A percentile compares a stretch with the other conserved stretches of the same genome.
Evolutionary conservation across 1,140 invertebrate genomes (phyloP).

Genomic region (Diachasmimorpha longicaudata): DNA sequence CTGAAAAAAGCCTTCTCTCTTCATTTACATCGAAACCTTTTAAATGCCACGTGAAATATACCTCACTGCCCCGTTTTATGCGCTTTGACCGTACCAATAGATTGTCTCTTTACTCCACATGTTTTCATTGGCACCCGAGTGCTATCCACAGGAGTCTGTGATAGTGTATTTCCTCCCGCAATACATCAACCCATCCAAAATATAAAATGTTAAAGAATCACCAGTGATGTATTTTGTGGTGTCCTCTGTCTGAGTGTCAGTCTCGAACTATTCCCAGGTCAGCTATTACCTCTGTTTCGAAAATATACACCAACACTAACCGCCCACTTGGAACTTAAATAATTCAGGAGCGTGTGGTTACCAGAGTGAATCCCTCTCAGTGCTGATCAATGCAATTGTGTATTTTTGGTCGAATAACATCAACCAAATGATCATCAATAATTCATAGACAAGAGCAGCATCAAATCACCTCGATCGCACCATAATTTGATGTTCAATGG

Average conservation of each 20-base stretch:
- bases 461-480: neutral
- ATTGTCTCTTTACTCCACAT: neutral
- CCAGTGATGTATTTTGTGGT: neutral
- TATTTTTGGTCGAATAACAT: neutral
- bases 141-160: neutral
- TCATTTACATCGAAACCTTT: neutral
- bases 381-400: neutral
- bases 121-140: neutral
- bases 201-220: neutral
- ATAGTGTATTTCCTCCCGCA: neutral
- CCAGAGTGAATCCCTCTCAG: neutral
- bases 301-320: constrained; percentile 40
- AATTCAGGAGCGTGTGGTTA: constrained; percentile 31
- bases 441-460: too few relatives aligned
- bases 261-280: constrained; percentile 34
- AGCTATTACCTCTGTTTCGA: constrained; percentile 45
- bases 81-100: neutral
- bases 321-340: constrained; percentile 26
- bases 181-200: neutral
- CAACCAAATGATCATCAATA: too few relatives aligned
- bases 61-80: neutral
- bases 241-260: constrained; percentile 18
- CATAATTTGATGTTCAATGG: neutral
- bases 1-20: neutral
- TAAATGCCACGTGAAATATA: neutral